A percentile compares a stretch with the other conserved stretches of the same genome.
Evolutionary conservation across 2,797 vertebrate genomes (phyloP).

Genomic region (Macropodus opercularis): DNA sequence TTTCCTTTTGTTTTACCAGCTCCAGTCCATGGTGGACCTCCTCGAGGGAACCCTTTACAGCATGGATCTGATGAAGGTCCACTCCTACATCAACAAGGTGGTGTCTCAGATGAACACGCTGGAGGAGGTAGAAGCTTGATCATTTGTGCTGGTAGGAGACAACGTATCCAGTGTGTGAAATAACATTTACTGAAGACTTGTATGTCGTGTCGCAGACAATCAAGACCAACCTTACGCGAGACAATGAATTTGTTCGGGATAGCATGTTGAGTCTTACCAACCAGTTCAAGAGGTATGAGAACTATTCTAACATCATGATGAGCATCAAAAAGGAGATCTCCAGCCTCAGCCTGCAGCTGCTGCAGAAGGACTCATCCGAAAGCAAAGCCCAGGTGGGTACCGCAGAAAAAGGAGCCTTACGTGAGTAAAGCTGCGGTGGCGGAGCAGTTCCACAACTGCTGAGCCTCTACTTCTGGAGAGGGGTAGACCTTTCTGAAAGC

Average conservation of each 20-base stretch:
- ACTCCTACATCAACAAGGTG: slow-evolving; percentile 94
- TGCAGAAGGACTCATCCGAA: slow-evolving; percentile 89
- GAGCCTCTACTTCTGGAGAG: too few relatives aligned
- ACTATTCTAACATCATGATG: slow-evolving; percentile 95
- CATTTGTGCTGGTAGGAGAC: neutral
- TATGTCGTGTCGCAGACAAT: slow-evolving; percentile 84
- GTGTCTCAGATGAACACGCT: slow-evolving; percentile 93
- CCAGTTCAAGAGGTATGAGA: slow-evolving; percentile 92
- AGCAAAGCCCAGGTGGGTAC: slow-evolving; percentile 87
- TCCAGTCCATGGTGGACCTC: slow-evolving; percentile 96
- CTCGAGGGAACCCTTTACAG: slow-evolving; percentile 95
- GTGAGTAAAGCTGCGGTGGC: too few relatives aligned
- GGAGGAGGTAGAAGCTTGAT: slow-evolving; percentile 98
- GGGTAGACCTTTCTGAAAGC: too few relatives aligned
- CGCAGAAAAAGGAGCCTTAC: too few relatives aligned
- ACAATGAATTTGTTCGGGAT: slow-evolving; percentile 91
- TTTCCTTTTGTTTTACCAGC: slow-evolving; percentile 74
- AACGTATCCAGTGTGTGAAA: too few relatives aligned
- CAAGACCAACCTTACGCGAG: slow-evolving; percentile 93
- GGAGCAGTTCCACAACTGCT: too few relatives aligned
- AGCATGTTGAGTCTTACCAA: slow-evolving; percentile 88
- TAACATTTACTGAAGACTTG: too few relatives aligned
- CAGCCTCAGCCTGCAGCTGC: slow-evolving; percentile 91
- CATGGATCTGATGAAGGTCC: slow-evolving; percentile 96
- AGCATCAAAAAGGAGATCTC: slow-evolving; percentile 97